phyloP scores from a whole-genome alignment of 2,113 vertebrate species.

The Climacteris rufus region DNA sequence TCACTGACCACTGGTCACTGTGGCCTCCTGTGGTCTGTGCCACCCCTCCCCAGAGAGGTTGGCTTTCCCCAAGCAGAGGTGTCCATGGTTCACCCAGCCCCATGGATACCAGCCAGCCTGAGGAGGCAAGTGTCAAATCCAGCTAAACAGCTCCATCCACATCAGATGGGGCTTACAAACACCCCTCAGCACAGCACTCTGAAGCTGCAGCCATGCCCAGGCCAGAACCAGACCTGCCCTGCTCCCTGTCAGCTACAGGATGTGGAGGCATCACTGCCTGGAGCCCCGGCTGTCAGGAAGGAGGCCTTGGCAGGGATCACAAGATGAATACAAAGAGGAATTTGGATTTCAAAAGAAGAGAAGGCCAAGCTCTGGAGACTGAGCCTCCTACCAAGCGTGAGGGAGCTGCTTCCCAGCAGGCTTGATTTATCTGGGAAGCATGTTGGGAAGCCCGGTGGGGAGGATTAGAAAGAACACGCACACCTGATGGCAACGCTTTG shows the following conservation, averaged over 20 bases:
- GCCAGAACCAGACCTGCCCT: background rate
- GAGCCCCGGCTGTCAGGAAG: background rate
- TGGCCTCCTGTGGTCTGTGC: background rate
- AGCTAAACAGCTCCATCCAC: background rate
- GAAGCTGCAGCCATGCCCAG: conserved; percentile 32
- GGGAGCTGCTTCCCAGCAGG: background rate
- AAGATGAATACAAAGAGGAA: background rate
- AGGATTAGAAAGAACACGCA: conserved; percentile 40
- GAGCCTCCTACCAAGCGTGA: background rate
- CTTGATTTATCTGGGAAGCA: background rate
- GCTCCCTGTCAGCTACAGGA: background rate
- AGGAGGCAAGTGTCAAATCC: background rate
- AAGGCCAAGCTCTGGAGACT: background rate
- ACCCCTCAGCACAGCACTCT: background rate
- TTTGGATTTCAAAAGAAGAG: background rate
- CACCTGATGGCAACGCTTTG: background rate
- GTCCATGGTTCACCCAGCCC: background rate
- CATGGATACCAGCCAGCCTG: background rate
- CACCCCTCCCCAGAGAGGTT: background rate
- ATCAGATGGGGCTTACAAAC: background rate
- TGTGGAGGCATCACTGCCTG: background rate
- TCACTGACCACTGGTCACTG: background rate
- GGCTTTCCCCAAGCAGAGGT: background rate
- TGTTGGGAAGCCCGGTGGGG: conserved; percentile 4
- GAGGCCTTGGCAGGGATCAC: background rate